phyloP scores from a whole-genome alignment of 2,888 invertebrate species.

The Nephrotoma appendiculata region DNA sequence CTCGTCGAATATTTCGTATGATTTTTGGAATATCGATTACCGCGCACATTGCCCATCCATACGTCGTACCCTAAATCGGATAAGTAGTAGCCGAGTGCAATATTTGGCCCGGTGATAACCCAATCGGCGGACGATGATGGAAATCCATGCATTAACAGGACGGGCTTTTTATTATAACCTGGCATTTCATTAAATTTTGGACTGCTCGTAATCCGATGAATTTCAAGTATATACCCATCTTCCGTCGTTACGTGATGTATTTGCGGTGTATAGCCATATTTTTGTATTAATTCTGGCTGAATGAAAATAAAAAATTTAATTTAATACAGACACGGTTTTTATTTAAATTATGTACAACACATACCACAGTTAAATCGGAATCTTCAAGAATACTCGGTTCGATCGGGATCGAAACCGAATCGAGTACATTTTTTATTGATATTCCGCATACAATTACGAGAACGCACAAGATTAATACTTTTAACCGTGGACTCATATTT shows the following conservation, averaged over 20 bases:
- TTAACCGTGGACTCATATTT: background rate
- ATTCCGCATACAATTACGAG: background rate
- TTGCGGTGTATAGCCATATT: background rate
- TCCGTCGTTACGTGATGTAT: background rate
- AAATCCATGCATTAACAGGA: background rate
- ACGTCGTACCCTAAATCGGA: background rate
- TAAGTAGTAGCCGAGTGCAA: background rate
- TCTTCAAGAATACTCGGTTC: background rate
- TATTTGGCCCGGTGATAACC: background rate
- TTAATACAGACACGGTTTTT: background rate
- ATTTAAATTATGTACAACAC: background rate
- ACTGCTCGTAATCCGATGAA: background rate
- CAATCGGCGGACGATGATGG: background rate
- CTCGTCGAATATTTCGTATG: conserved; percentile 38
- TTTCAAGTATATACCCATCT: background rate
- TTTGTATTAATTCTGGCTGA: background rate
- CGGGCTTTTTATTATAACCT: background rate
- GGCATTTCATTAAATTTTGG: background rate
- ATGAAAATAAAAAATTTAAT: background rate
- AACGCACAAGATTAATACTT: background rate
- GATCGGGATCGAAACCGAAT: background rate
- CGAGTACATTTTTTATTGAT: background rate
- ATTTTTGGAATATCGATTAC: conserved; percentile 12
- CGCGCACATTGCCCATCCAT: background rate
- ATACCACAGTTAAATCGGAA: background rate